These are phyloP conservation scores for Hymenochirus boettgeri DNA, from an alignment of 2,113 vertebrate genomes.

Conservation along the genomic window DNA sequence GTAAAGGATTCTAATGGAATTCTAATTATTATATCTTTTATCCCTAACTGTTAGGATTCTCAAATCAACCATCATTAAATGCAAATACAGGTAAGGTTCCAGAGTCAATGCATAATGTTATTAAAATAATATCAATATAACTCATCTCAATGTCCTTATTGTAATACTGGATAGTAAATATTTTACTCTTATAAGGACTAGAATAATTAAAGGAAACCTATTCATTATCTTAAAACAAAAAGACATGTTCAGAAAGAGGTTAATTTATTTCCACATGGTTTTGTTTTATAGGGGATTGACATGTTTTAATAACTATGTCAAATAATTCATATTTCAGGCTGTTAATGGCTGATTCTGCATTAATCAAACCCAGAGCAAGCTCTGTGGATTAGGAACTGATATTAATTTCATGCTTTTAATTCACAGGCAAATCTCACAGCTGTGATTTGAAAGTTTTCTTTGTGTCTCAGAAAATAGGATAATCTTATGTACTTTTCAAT, in stretches of 20 bases:
- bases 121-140: too few relatives aligned
- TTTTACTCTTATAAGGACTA: too few relatives aligned
- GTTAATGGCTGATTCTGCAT: constrained; percentile 39
- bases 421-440: constrained; percentile 35
- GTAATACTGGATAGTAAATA: too few relatives aligned
- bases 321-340: constrained; percentile 37
- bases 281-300: constrained; percentile 23
- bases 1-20: too few relatives aligned
- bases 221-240: background rate
- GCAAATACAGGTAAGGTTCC: too few relatives aligned
- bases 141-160: too few relatives aligned
- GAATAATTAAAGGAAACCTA: too few relatives aligned
- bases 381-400: constrained; percentile 35
- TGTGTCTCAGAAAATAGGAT: constrained; percentile 38
- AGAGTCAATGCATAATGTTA: too few relatives aligned
- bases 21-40: too few relatives aligned
- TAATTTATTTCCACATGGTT: constrained; percentile 6
- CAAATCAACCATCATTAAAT: too few relatives aligned
- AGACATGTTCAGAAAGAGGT: constrained; percentile 9
- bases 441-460: constrained; percentile 36
- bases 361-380: constrained; percentile 39
- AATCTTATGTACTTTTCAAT: constrained; percentile 37
- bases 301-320: constrained; percentile 35
- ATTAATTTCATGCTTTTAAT: constrained; percentile 42
- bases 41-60: too few relatives aligned